These are phyloP conservation scores for Austrolebias charrua DNA, from an alignment of 2,797 vertebrate genomes.

Conservation along the genomic window DNA sequence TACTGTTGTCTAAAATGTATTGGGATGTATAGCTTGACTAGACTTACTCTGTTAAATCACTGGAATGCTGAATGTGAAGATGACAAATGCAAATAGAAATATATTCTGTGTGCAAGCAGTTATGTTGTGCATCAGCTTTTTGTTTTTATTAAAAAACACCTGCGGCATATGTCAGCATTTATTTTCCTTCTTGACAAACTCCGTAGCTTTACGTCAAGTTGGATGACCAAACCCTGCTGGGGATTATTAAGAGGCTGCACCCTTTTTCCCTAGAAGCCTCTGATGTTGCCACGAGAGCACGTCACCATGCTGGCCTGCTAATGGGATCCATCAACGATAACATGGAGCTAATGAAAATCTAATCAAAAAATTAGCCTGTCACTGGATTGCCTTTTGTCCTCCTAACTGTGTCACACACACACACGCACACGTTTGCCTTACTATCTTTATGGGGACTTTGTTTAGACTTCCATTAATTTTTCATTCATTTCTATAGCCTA, in stretches of 20 bases:
- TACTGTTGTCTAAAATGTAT: conserved; percentile 68
- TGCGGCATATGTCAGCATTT: conserved; percentile 9
- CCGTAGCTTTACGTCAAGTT: conserved; percentile 56
- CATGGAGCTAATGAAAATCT: conserved; percentile 74
- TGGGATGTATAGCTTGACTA: conserved; percentile 52
- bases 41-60: conserved; percentile 73
- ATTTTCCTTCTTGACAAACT: conserved; percentile 41
- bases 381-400: conserved; percentile 40
- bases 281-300: conserved; percentile 53
- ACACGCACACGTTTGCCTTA: neutral
- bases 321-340: conserved; percentile 75
- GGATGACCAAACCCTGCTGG: conserved; percentile 50
- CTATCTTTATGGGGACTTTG: too few species aligned
- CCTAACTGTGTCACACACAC: conserved; percentile 28
- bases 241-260: conserved; percentile 33
- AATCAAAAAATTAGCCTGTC: conserved; percentile 61
- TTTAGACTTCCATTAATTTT: too few species aligned
- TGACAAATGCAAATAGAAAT: conserved; percentile 41
- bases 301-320: conserved; percentile 65
- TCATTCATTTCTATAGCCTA: too few species aligned
- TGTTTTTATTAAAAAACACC: neutral
- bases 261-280: conserved; percentile 42
- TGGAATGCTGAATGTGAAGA: conserved; percentile 54
- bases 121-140: conserved; percentile 1
- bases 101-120: conserved; percentile 52